These are phyloP conservation scores for Alethe diademata DNA, from an alignment of 2,113 vertebrate species.

Conservation along the genomic window DNA sequence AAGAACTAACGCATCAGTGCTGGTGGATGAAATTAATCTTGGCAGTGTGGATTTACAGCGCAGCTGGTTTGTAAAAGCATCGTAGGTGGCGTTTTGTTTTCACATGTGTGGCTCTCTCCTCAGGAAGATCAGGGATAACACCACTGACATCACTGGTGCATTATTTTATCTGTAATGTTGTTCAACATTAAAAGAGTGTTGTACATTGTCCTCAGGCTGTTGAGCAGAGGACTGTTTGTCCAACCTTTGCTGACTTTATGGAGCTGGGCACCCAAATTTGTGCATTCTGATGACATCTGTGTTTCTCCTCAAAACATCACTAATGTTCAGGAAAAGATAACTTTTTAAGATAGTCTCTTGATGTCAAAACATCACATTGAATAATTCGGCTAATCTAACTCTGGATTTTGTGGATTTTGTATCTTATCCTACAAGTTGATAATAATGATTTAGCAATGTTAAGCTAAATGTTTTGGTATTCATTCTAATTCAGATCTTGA, in stretches of 20 bases:
- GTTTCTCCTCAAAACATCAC: neutral
- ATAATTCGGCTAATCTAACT: neutral
- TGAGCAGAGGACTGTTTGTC: neutral
- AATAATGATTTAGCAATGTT: neutral
- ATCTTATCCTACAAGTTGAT: neutral
- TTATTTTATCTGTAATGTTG: too few relatives aligned
- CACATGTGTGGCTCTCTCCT: neutral
- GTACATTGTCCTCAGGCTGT: rapidly evolving
- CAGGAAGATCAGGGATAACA: neutral
- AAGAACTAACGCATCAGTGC: neutral
- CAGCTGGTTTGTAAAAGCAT: neutral
- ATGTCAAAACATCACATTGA: neutral
- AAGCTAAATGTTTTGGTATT: neutral
- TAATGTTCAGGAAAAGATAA: neutral
- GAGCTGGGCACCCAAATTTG: neutral
- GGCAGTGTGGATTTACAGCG: neutral
- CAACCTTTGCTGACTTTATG: neutral
- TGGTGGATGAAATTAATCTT: neutral
- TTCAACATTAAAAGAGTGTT: neutral
- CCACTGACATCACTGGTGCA: neutral
- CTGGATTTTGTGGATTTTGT: neutral
- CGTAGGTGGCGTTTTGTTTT: neutral
- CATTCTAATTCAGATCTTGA: neutral
- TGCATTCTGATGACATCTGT: neutral
- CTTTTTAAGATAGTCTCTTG: neutral